Percentiles rank a stretch among this genome's conserved stretches.
Evolutionary conservation across 1,140 invertebrate species (phyloP).

Genomic region (Wiebesia pumilae): DNA sequence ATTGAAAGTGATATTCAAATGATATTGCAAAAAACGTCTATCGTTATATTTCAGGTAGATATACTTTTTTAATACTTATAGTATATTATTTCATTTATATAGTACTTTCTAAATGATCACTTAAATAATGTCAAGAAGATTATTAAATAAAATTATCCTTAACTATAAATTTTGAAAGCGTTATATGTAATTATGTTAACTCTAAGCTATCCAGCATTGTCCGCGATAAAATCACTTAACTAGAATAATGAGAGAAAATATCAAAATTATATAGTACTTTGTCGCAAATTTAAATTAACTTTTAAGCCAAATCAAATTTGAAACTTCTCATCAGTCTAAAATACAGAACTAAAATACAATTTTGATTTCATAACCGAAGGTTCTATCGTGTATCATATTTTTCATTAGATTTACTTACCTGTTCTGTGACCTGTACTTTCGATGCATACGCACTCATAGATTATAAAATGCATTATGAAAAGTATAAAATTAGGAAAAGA

Average conservation of each 20-base stretch:
- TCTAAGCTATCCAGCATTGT: neutral
- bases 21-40: no score
- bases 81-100: no score
- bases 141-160: no score
- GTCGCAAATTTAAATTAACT: neutral
- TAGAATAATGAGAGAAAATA: neutral
- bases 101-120: no score
- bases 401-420: neutral
- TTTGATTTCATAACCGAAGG: neutral
- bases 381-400: neutral
- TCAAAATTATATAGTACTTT: neutral
- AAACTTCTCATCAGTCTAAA: neutral
- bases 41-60: no score
- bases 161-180: no score
- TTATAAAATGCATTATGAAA: conserved; percentile 75
- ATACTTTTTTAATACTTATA: no score
- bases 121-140: no score
- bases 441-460: neutral
- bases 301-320: conserved; percentile 10
- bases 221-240: neutral
- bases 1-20: no score
- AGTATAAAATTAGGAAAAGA: conserved; percentile 80
- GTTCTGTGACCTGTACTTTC: neutral
- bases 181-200: neutral
- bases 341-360: neutral